Conservation (phyloP, 2,797 vertebrate genomes). For the Carapus acus region DNA sequence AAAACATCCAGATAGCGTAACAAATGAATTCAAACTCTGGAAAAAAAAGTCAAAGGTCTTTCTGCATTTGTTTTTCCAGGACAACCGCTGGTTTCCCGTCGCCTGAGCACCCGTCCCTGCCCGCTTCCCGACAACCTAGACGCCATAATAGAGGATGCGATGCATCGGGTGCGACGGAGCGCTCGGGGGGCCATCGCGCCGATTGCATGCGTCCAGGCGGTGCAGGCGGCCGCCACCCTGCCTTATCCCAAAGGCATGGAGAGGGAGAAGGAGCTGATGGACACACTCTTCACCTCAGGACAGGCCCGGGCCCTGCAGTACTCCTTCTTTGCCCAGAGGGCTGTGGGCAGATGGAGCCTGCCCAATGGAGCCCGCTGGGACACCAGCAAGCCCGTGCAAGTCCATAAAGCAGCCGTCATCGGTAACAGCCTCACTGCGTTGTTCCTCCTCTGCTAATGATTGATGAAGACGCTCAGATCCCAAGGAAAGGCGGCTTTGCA, state of each 20-base stretch:
- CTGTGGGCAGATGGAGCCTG: slow-evolving; percentile 72
- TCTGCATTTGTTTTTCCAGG: slow-evolving; percentile 57
- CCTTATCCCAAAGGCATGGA: slow-evolving; percentile 74
- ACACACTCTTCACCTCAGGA: slow-evolving; percentile 70
- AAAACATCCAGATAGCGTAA: too few species aligned
- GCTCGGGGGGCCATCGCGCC: slow-evolving; percentile 78
- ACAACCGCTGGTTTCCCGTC: slow-evolving; percentile 64
- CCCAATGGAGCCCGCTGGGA: slow-evolving; percentile 79
- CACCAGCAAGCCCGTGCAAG: slow-evolving; percentile 62
- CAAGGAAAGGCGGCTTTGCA: not conserved
- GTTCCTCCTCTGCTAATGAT: slow-evolving; percentile 14
- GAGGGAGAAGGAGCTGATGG: slow-evolving; percentile 76
- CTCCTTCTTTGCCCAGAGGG: slow-evolving; percentile 83
- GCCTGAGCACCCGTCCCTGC: slow-evolving; percentile 67
- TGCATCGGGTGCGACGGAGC: slow-evolving; percentile 62
- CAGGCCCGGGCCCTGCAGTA: slow-evolving; percentile 85
- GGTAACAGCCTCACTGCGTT: slow-evolving; percentile 69
- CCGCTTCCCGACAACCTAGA: slow-evolving; percentile 64
- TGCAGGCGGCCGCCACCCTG: slow-evolving; percentile 71
- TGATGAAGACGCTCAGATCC: slow-evolving; percentile 16
- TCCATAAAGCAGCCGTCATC: slow-evolving; percentile 80
- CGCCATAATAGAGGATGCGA: slow-evolving; percentile 63
- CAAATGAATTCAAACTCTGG: too few species aligned
- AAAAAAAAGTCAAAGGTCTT: too few species aligned
- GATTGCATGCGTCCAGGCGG: slow-evolving; percentile 77